A percentile compares a stretch with the other conserved stretches of the same genome.
phyloP scores from a whole-genome alignment of 2,888 invertebrate genomes.

The Drosophila picticornis region DNA sequence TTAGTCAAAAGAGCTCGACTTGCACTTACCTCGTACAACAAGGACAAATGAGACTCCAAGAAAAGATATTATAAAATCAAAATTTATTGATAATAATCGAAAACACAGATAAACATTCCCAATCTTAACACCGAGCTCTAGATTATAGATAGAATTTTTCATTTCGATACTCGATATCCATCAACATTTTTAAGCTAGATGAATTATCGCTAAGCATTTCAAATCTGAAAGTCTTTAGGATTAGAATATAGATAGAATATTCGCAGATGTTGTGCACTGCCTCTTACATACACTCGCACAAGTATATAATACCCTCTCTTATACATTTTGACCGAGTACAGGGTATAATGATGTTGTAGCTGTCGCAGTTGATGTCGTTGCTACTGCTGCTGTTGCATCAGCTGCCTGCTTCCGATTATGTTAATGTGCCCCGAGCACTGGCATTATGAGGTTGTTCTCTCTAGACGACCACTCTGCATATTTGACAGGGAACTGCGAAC shows the following conservation, averaged over 20 bases:
- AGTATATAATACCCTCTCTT: neutral
- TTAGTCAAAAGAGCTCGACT: neutral
- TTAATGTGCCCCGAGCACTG: conserved; percentile 72
- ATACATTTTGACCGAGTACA: neutral
- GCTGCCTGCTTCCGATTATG: conserved; percentile 69
- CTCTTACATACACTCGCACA: neutral
- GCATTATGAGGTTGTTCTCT: conserved; percentile 74
- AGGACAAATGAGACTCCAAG: neutral
- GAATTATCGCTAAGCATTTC: neutral
- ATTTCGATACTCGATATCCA: neutral
- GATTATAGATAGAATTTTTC: neutral
- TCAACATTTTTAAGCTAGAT: neutral
- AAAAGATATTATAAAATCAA: neutral
- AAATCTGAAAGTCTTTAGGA: neutral
- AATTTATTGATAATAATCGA: neutral
- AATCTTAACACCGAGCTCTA: neutral
- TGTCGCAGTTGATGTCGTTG: conserved; percentile 19
- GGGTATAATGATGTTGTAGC: conserved; percentile 59
- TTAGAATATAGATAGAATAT: neutral
- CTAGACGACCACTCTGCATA: conserved; percentile 73
- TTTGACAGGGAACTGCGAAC: conserved; percentile 58
- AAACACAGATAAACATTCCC: neutral
- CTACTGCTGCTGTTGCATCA: conserved; percentile 45
- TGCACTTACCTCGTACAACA: neutral
- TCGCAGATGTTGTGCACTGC: neutral